A percentile compares a stretch with the other conserved stretches of the same genome.
Evolutionary conservation across 2,888 invertebrate genomes (phyloP).

Genomic region (Theretra japonica): DNA sequence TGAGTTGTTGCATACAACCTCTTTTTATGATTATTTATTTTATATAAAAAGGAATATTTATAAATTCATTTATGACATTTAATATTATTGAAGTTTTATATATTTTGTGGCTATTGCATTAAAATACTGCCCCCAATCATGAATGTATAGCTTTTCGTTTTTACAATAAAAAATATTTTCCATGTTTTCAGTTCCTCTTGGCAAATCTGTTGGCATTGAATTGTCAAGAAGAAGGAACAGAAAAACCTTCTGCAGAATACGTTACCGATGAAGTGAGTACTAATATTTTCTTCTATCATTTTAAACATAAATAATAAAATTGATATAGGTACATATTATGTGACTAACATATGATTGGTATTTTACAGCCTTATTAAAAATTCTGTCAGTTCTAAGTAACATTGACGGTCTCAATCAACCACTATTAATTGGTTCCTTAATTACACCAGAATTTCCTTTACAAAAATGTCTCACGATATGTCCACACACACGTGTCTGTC

Average conservation of each 20-base stretch:
- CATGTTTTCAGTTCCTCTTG: slow-evolving; percentile 64
- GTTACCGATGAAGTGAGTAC: slow-evolving; percentile 59
- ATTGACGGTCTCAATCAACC: not conserved
- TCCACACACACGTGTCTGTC: not conserved
- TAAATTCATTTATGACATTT: too few relatives aligned
- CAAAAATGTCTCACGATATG: not conserved
- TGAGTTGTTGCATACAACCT: slow-evolving; percentile 45
- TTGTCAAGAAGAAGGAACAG: slow-evolving; percentile 67
- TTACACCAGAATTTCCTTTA: not conserved
- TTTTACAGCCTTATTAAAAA: too few relatives aligned
- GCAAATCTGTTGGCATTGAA: slow-evolving; percentile 66
- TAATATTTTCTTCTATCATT: not conserved
- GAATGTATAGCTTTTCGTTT: too few relatives aligned
- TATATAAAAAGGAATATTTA: not conserved
- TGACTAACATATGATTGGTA: too few relatives aligned
- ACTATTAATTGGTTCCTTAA: not conserved
- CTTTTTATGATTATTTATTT: slow-evolving; percentile 10
- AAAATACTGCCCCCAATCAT: too few relatives aligned
- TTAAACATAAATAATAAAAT: slow-evolving; percentile 37
- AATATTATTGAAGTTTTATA: too few relatives aligned
- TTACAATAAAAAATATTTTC: not conserved
- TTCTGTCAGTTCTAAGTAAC: too few relatives aligned
- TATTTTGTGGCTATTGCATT: too few relatives aligned
- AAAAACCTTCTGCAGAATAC: slow-evolving; percentile 47
- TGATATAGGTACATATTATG: not conserved